Evolutionary conservation across 2,888 invertebrate genomes (phyloP).

Genomic region (Trachelus tabidus): DNA sequence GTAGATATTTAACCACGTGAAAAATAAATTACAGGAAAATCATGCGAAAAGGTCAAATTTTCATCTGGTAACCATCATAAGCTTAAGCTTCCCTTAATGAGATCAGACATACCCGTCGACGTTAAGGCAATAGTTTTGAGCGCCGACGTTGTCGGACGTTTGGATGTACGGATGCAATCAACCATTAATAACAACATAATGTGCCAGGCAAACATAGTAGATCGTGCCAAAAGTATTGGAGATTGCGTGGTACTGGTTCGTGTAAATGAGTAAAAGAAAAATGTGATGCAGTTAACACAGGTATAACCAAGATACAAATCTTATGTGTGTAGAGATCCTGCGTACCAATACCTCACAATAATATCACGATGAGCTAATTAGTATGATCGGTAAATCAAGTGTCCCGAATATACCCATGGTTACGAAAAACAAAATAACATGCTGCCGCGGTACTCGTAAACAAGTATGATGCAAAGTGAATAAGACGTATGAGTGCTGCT

Average conservation of each 20-base stretch:
- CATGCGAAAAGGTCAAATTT: neutral
- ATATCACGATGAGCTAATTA: neutral
- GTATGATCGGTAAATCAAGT: neutral
- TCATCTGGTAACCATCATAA: neutral
- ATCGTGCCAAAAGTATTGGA: neutral
- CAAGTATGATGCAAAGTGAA: neutral
- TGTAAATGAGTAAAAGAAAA: neutral
- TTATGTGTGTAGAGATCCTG: neutral
- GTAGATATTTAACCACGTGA: neutral
- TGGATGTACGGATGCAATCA: neutral
- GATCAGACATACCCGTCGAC: neutral
- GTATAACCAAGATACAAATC: neutral
- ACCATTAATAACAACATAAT: neutral
- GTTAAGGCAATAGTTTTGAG: neutral
- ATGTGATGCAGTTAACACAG: neutral
- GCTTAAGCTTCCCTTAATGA: neutral
- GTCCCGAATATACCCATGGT: neutral
- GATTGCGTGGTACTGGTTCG: neutral
- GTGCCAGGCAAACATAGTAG: constrained; percentile 1
- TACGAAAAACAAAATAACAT: neutral
- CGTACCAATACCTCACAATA: neutral
- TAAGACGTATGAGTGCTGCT: neutral
- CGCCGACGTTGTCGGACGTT: neutral
- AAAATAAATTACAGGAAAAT: neutral
- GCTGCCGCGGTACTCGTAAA: neutral